Conservation (phyloP, 2,113 vertebrate genomes). For the Saguinus imperator region DNA sequence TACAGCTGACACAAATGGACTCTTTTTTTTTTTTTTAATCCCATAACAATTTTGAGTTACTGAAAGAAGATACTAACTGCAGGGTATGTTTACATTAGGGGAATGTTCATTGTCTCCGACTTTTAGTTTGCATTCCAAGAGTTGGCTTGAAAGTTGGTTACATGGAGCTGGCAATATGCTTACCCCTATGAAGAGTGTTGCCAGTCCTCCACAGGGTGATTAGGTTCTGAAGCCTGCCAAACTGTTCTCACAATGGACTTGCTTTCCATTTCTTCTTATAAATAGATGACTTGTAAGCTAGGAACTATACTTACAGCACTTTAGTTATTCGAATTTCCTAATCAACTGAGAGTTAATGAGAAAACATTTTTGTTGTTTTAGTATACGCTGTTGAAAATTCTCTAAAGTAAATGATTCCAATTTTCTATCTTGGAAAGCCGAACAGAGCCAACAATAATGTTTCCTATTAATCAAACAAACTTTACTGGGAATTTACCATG, state of each 20-base stretch:
- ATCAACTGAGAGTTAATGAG: constrained; percentile 10
- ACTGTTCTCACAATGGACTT: not conserved
- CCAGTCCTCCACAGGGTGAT: not conserved
- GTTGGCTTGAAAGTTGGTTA: not conserved
- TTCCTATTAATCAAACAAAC: not conserved
- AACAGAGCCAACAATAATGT: not conserved
- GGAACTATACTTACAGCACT: not conserved
- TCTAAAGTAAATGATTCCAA: constrained; percentile 32
- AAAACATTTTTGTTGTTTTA: constrained; percentile 46
- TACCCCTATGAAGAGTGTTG: not conserved
- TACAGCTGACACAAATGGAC: not conserved
- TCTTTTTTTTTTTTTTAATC: not conserved
- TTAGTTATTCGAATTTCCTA: constrained; percentile 17
- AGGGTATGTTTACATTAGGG: not conserved
- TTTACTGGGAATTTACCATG: not conserved
- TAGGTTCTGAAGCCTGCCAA: not conserved
- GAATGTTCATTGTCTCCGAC: not conserved
- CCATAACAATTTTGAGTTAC: not conserved
- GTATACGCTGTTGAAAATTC: constrained; percentile 31
- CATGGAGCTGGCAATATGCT: not conserved
- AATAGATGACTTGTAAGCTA: not conserved
- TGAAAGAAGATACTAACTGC: not conserved
- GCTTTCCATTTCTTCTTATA: not conserved
- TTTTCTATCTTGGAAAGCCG: constrained; percentile 22
- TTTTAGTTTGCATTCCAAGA: not conserved